Evolutionary conservation across 2,888 invertebrate species (phyloP).

Genomic region (Perizoma affinitatum): DNA sequence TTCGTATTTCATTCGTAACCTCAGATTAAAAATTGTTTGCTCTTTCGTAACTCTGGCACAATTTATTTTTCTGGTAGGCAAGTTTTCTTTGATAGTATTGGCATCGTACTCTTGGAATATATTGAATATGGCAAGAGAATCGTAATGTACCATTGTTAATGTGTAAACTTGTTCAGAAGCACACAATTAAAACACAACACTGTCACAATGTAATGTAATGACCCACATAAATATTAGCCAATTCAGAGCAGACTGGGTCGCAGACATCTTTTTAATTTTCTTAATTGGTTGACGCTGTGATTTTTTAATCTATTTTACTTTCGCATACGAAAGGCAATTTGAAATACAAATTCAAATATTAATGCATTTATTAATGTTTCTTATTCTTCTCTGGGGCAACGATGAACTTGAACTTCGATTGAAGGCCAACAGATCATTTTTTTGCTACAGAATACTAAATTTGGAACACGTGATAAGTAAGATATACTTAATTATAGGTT

Average conservation of each 20-base stretch:
- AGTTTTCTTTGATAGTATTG: too few relatives aligned
- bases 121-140: background rate
- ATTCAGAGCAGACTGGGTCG: conserved; percentile 36
- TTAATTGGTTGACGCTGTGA: conserved; percentile 31
- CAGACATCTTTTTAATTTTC: conserved; percentile 34
- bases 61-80: too few relatives aligned
- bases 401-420: conserved; percentile 21
- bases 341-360: conserved; percentile 26
- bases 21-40: too few relatives aligned
- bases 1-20: too few relatives aligned
- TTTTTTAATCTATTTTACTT: conserved; percentile 32
- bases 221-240: conserved; percentile 27
- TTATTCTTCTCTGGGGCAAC: conserved; percentile 9
- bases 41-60: too few relatives aligned
- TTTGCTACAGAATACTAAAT: too few relatives aligned
- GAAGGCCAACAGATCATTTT: conserved; percentile 15
- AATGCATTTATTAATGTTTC: conserved; percentile 9
- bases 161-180: background rate
- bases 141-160: too few relatives aligned
- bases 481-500: too few relatives aligned
- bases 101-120: too few relatives aligned
- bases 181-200: conserved; percentile 20
- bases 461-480: too few relatives aligned
- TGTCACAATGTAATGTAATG: conserved; percentile 19
- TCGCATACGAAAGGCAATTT: conserved; percentile 20